Conservation (phyloP, 2,888 invertebrate species). For the Heliconius sara region DNA sequence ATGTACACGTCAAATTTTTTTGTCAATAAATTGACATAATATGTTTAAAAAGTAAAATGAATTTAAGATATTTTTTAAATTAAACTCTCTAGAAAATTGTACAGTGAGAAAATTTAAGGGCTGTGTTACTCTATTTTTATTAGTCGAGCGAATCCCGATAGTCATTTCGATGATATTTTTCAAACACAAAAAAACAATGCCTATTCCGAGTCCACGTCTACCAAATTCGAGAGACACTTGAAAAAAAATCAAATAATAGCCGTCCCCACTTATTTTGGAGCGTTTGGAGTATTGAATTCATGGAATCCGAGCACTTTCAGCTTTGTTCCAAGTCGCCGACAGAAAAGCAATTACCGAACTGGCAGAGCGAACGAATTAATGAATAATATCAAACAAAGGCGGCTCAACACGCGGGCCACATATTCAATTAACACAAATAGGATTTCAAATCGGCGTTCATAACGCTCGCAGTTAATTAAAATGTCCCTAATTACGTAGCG, state of each 20-base stretch:
- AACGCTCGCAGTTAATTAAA: conserved; percentile 72
- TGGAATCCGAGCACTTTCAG: conserved; percentile 21
- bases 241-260: conserved; percentile 7
- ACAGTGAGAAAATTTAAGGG: no score
- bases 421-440: conserved; percentile 75
- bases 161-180: neutral
- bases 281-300: conserved; percentile 9
- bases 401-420: conserved; percentile 57
- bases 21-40: no score
- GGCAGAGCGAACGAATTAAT: conserved; percentile 53
- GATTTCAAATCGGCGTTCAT: conserved; percentile 72
- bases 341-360: conserved; percentile 44
- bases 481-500: conserved; percentile 57
- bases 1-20: no score
- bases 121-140: no score
- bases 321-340: conserved; percentile 31
- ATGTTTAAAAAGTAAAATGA: no score
- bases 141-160: neutral
- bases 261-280: conserved; percentile 9
- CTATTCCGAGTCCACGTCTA: neutral
- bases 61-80: no score
- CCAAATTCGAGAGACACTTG: conserved; percentile 9
- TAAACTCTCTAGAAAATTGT: no score
- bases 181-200: neutral
- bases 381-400: conserved; percentile 61